Evolutionary conservation across 2,797 vertebrate genomes (phyloP).

Genomic region (Cryptoprocta ferox): DNA sequence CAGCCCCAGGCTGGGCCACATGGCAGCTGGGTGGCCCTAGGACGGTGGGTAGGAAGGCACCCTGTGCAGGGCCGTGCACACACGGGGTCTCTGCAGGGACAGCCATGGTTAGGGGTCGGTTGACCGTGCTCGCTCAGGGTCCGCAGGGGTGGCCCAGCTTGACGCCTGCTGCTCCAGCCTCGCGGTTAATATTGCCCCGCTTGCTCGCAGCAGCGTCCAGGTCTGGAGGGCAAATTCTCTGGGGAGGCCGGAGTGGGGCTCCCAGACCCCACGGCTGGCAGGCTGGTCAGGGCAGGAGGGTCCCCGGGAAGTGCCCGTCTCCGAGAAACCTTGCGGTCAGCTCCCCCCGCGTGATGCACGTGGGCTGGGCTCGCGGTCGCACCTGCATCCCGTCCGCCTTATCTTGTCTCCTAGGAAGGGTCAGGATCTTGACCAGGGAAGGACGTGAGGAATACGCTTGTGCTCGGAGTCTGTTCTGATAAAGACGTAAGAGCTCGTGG

Average conservation of each 20-base stretch:
- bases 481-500: neutral
- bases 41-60: accelerated
- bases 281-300: neutral
- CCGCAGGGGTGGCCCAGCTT: neutral
- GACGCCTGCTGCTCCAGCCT: too few species aligned
- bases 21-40: neutral
- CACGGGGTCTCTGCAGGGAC: accelerated
- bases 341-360: accelerated
- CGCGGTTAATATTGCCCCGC: accelerated
- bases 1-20: neutral
- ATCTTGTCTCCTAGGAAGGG: neutral
- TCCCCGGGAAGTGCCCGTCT: too few species aligned
- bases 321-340: accelerated
- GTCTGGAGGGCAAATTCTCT: neutral
- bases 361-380: accelerated
- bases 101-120: accelerated
- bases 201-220: neutral
- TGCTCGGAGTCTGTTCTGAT: neutral
- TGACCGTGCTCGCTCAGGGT: neutral
- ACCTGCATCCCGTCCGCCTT: accelerated
- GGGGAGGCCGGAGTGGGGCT: neutral
- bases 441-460: neutral
- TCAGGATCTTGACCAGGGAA: neutral
- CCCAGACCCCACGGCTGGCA: accelerated
- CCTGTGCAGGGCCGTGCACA: accelerated